A percentile compares a stretch with the other conserved stretches of the same genome.
These are phyloP conservation scores for Alsophila aescularia DNA, from an alignment of 2,888 invertebrate species.

Conservation along the genomic window DNA sequence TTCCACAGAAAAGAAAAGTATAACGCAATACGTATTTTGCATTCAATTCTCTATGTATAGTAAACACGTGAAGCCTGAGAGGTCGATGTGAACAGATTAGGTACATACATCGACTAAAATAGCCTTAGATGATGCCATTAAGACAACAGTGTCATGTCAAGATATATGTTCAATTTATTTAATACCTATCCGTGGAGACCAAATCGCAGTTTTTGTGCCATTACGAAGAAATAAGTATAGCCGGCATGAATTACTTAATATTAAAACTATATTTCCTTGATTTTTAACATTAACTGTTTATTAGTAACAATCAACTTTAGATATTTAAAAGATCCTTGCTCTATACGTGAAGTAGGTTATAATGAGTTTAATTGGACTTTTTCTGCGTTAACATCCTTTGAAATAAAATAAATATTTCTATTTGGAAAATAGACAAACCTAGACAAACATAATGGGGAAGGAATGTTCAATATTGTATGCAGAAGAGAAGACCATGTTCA, in stretches of 20 bases:
- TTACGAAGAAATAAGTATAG: constrained; percentile 3
- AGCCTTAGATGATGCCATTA: constrained; percentile 52
- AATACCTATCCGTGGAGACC: constrained; percentile 26
- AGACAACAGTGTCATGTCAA: constrained; percentile 40
- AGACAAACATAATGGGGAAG: too few relatives aligned
- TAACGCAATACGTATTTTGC: constrained; percentile 15
- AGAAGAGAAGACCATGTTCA: too few relatives aligned
- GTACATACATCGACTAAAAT: constrained; percentile 53
- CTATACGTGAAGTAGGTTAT: constrained; percentile 5
- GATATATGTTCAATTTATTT: constrained; percentile 24
- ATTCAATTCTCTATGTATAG: constrained; percentile 20
- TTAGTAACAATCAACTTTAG: constrained; percentile 14
- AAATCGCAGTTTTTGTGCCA: constrained; percentile 17
- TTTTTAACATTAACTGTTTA: constrained; percentile 14
- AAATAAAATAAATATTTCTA: not conserved
- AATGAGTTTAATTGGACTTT: not conserved
- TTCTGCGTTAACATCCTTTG: not conserved
- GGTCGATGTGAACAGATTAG: constrained; percentile 28
- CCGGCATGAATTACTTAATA: constrained; percentile 11
- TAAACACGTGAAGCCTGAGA: constrained; percentile 19
- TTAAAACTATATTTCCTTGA: constrained; percentile 20
- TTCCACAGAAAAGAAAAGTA: constrained; percentile 7
- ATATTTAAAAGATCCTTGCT: constrained; percentile 13
- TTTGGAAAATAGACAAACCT: too few relatives aligned
- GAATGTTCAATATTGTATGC: too few relatives aligned